These are phyloP conservation scores for Drosophila subsilvestris DNA, from an alignment of 2,888 invertebrate genomes.

Conservation along the genomic window DNA sequence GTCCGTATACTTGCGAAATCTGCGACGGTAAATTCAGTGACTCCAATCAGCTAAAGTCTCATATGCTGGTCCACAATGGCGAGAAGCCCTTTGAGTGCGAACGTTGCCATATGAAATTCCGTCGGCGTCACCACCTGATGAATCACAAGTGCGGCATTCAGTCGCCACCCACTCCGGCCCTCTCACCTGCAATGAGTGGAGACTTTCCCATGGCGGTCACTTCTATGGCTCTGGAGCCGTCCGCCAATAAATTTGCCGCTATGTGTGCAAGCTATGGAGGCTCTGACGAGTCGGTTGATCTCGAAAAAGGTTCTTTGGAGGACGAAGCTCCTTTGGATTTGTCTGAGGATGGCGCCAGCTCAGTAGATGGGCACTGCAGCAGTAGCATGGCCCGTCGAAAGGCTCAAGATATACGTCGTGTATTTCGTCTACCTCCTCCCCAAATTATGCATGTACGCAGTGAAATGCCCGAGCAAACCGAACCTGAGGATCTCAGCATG, in stretches of 20 bases:
- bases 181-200: conserved; percentile 81
- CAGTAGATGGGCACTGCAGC: conserved; percentile 69
- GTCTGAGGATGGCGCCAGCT: conserved; percentile 84
- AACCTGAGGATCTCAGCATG: conserved; percentile 95
- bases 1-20: conserved; percentile 94
- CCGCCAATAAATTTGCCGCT: conserved; percentile 80
- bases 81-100: conserved; percentile 94
- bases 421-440: conserved; percentile 84
- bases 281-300: conserved; percentile 81
- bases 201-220: conserved; percentile 74
- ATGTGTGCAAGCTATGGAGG: conserved; percentile 82
- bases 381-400: conserved; percentile 82
- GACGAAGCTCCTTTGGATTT: conserved; percentile 85
- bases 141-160: conserved; percentile 91
- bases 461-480: conserved; percentile 92
- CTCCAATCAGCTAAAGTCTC: conserved; percentile 96
- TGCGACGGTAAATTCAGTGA: conserved; percentile 95
- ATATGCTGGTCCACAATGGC: conserved; percentile 94
- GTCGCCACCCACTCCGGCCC: conserved; percentile 82
- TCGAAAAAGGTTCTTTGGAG: conserved; percentile 69
- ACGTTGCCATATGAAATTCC: conserved; percentile 91
- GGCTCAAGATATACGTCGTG: conserved; percentile 85
- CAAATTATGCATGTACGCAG: conserved; percentile 82
- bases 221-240: conserved; percentile 63
- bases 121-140: conserved; percentile 93